A percentile compares a stretch with the other conserved stretches of the same genome.
These are phyloP conservation scores for Nowickia ferox DNA, from an alignment of 2,888 invertebrate genomes.

Conservation along the genomic window DNA sequence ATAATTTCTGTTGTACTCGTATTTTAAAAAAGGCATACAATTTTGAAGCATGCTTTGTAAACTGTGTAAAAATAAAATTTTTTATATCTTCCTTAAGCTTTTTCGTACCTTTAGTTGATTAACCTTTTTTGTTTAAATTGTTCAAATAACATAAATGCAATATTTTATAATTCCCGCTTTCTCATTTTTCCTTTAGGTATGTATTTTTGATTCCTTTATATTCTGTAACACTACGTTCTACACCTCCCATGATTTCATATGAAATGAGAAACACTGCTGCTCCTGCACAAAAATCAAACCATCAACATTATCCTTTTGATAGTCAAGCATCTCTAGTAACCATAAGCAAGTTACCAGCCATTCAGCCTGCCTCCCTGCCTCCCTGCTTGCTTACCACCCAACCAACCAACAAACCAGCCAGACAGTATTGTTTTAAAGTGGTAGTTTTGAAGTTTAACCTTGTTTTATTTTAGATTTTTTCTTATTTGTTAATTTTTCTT, in stretches of 20 bases:
- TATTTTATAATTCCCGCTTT: conserved; percentile 1
- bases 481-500: neutral
- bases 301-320: conserved; percentile 43
- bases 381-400: conserved; percentile 23
- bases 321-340: conserved; percentile 13
- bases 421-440: conserved; percentile 70
- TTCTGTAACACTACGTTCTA: conserved; percentile 20
- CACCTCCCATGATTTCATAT: conserved; percentile 60
- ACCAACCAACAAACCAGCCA: conserved; percentile 53
- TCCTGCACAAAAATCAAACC: conserved; percentile 44
- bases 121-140: neutral
- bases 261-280: conserved; percentile 27
- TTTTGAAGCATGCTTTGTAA: neutral
- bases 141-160: conserved; percentile 29
- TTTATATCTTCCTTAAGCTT: neutral
- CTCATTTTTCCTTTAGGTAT: neutral
- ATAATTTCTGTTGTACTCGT: too few relatives aligned
- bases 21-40: too few relatives aligned
- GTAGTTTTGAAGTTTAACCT: conserved; percentile 72
- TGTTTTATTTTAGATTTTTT: conserved; percentile 58
- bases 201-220: conserved; percentile 12
- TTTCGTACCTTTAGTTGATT: neutral
- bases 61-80: neutral
- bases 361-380: conserved; percentile 10
- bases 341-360: conserved; percentile 45